These are phyloP conservation scores for Typhlichthys eigenmanni DNA, from an alignment of 2,797 vertebrate species.

Conservation along the genomic window DNA sequence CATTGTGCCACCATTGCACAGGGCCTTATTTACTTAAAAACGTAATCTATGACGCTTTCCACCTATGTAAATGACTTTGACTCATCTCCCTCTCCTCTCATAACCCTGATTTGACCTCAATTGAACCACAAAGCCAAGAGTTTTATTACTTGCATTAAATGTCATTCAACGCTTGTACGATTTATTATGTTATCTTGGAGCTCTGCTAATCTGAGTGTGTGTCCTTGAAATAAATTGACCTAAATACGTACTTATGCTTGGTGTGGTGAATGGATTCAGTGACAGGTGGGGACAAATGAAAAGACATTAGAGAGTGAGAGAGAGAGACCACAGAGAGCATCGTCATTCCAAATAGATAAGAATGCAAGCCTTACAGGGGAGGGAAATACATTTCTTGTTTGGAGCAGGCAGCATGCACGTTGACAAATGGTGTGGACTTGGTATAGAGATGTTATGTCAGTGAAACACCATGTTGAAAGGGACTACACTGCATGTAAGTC, in stretches of 20 bases:
- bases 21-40: no score
- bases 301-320: conserved; percentile 11
- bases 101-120: conserved; percentile 24
- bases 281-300: conserved; percentile 23
- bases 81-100: conserved; percentile 8
- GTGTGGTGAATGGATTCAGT: conserved; percentile 10
- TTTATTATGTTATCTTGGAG: conserved; percentile 12
- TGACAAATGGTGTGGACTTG: no score
- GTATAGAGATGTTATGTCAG: no score
- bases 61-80: not conserved
- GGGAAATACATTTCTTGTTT: not conserved
- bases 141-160: conserved; percentile 23
- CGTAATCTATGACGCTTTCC: no score
- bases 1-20: no score
- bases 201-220: conserved; percentile 26
- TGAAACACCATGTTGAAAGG: not conserved
- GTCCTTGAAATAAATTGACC: conserved; percentile 24
- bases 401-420: no score
- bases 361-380: not conserved
- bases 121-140: not conserved
- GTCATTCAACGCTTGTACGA: conserved; percentile 11
- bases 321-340: conserved; percentile 14
- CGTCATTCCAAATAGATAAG: conserved; percentile 11
- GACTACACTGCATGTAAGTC: conserved; percentile 10
- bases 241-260: not conserved